These are phyloP conservation scores for Cariama cristata DNA, from an alignment of 2,113 vertebrate genomes.

Conservation along the genomic window DNA sequence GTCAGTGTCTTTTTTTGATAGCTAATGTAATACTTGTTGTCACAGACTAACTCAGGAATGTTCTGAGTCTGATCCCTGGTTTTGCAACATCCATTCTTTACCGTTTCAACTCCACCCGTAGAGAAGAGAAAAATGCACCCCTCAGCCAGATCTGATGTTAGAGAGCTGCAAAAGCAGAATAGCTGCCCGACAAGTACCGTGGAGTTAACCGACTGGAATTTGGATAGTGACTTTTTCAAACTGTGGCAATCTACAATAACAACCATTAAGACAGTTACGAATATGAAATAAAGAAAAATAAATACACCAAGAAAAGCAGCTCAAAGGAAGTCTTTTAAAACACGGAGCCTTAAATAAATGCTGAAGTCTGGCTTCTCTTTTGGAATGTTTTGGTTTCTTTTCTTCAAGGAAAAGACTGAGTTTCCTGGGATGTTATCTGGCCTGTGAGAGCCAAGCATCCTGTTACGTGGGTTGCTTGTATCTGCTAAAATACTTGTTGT, in stretches of 20 bases:
- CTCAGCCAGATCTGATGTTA: neutral
- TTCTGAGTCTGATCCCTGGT: neutral
- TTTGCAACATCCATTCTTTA: neutral
- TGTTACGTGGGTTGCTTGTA: neutral
- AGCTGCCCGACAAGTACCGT: rapidly evolving
- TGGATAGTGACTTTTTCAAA: neutral
- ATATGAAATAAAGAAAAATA: neutral
- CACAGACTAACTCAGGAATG: neutral
- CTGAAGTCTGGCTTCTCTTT: neutral
- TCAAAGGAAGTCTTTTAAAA: neutral
- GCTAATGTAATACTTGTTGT: neutral
- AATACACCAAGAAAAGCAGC: neutral
- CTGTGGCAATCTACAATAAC: neutral
- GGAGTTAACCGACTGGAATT: neutral
- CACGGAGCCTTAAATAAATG: neutral
- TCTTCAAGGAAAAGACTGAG: neutral
- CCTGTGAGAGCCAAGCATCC: neutral
- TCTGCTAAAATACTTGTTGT: neutral
- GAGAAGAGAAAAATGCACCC: neutral
- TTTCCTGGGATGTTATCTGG: neutral
- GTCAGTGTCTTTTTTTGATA: neutral
- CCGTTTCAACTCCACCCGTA: neutral
- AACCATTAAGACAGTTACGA: neutral
- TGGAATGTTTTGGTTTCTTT: neutral
- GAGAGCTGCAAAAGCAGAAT: neutral